These are phyloP conservation scores for Dugesia japonica DNA, from an alignment of 2,888 invertebrate species.

Conservation along the genomic window DNA sequence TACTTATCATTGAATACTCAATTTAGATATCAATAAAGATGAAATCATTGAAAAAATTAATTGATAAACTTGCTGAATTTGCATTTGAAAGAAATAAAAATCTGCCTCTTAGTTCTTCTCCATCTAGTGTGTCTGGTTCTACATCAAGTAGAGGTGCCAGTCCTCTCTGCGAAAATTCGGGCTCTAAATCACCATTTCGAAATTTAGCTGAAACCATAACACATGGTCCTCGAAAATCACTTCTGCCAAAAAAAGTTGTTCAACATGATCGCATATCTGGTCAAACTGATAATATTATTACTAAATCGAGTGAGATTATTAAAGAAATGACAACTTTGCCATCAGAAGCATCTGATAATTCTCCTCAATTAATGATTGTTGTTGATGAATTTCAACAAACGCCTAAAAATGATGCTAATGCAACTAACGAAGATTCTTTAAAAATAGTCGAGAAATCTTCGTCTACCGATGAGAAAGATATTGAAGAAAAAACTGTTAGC, in stretches of 20 bases:
- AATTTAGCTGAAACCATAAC: not conserved
- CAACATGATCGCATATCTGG: not conserved
- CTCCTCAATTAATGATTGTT: not conserved
- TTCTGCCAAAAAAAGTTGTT: not conserved
- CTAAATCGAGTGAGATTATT: not conserved
- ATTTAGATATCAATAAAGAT: not conserved
- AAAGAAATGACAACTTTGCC: not conserved
- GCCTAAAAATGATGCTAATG: not conserved
- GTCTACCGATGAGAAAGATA: not conserved
- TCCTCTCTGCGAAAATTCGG: constrained; percentile 1
- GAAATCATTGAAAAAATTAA: not conserved
- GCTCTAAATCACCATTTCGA: not conserved
- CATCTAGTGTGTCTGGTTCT: not conserved
- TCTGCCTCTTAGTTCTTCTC: not conserved
- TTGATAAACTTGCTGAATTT: not conserved
- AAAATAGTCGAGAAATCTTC: not conserved
- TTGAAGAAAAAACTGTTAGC: not conserved
- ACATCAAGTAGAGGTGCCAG: not conserved
- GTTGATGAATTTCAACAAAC: constrained; percentile 20
- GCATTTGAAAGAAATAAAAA: not conserved
- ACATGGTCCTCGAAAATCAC: not conserved
- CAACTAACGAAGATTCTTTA: not conserved
- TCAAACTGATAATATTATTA: not conserved
- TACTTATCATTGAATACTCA: not conserved
- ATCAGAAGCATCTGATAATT: constrained; percentile 7